Conservation (phyloP, 2,113 vertebrate genomes). For the Atractosteus spatula region DNA sequence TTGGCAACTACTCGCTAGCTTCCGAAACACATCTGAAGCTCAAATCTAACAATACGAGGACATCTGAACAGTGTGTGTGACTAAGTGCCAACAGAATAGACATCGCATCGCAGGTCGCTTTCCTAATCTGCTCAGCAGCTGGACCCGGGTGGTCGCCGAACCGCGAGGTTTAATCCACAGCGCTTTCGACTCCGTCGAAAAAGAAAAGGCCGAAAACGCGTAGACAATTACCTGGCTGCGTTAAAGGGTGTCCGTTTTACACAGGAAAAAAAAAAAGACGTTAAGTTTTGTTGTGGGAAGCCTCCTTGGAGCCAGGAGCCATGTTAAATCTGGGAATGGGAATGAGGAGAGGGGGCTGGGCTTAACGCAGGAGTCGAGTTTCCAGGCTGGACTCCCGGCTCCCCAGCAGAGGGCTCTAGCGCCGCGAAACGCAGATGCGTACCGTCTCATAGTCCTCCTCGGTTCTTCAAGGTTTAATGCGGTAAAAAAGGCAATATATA, state of each 20-base stretch:
- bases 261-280: slow-evolving; percentile 8
- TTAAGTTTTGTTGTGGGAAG: slow-evolving; percentile 48
- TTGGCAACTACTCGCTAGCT: too few species aligned
- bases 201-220: neutral
- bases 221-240: slow-evolving; percentile 33
- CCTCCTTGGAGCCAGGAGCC: slow-evolving; percentile 47
- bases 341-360: slow-evolving; percentile 32
- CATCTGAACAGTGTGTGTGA: neutral
- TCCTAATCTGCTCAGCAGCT: slow-evolving; percentile 3
- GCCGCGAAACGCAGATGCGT: slow-evolving; percentile 24
- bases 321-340: slow-evolving; percentile 42
- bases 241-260: slow-evolving; percentile 8
- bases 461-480: too few species aligned
- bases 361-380: slow-evolving; percentile 44
- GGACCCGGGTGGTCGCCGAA: slow-evolving; percentile 4
- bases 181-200: neutral
- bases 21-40: too few species aligned
- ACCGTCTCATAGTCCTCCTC: too few species aligned
- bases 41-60: too few species aligned
- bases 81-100: slow-evolving; percentile 6
- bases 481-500: too few species aligned
- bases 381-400: slow-evolving; percentile 43
- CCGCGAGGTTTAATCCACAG: neutral
- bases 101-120: neutral
- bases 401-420: slow-evolving; percentile 44